Base-by-base conservation (phyloP, 2,888 invertebrate species). In the Pseudolycoriella hygida region DNA sequence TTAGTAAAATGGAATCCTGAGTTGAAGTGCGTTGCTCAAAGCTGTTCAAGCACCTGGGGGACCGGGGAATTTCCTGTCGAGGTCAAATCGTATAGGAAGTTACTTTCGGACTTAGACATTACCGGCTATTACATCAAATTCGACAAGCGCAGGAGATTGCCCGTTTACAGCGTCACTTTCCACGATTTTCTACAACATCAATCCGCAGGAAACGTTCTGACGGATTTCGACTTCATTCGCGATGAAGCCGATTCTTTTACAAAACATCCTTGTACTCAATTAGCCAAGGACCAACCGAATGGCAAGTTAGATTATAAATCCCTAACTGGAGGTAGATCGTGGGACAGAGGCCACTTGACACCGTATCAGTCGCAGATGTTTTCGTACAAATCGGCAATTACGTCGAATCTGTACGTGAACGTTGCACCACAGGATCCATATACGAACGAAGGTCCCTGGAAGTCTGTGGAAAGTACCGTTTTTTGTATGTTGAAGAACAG, bases 351-450 rank as follows among this genome's bases (percentile, higher is more conserved):
- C 6, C 42, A 42, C 15, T 30, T 42, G 31, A 42, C 42, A 10
- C 42, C 42, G 15, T 20, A 20, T 14, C 30, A 30, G 20, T 5
- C 30, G 2, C 17, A 25, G 5, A 25, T 20, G 12, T 42, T 20
- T 20, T 30, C 25, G n/a, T 10, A 15, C 17, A 42, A 42, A 17
- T 3, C 42, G 12, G 8, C 2, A 3, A 25, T 11, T 15, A 25
- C 42, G 2, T 14, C 17, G 17, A 42, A 31, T 42, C 31, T 42
- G n/a, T 18, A 18, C 12, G 31, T 42, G 10, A 42, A 42, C 30
- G 17, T 42, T 42, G 42, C 42, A 31, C 42, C 42, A 11, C 42
- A 42, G 30, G 14, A 25, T 20, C 17, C 15, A n/a, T 17, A 15
- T 6, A 8, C 17, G 17, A 31, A 42, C 4, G 5, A 11, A n/a